Evolutionary conservation across 2,888 invertebrate species (phyloP).

Genomic region (Epistrophella euchroma): DNA sequence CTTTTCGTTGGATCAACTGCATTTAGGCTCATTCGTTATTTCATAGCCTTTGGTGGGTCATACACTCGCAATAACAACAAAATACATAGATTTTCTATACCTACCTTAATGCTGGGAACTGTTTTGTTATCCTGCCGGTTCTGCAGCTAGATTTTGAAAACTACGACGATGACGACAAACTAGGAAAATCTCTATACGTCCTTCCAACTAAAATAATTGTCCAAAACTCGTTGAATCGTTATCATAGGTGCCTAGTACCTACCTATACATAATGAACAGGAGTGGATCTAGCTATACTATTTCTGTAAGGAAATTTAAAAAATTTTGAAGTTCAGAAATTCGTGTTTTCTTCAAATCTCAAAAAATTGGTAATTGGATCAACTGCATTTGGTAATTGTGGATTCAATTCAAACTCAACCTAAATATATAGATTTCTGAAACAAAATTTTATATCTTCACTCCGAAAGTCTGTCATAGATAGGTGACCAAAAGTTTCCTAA

Average conservation of each 20-base stretch:
- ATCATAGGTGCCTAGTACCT: neutral
- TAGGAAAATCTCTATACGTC: constrained; percentile 46
- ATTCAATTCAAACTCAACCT: too few species aligned
- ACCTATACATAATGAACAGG: neutral
- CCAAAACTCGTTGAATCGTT: constrained; percentile 44
- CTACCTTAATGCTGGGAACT: neutral
- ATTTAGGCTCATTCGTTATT: constrained; percentile 66
- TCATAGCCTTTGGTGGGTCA: constrained; percentile 68
- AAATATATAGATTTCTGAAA: too few species aligned
- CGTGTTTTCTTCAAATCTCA: neutral
- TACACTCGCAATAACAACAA: constrained; percentile 47
- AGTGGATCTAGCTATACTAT: neutral
- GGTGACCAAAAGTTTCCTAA: too few species aligned
- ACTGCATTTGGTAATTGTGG: too few species aligned
- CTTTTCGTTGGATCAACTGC: constrained; percentile 39
- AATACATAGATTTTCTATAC: constrained; percentile 20
- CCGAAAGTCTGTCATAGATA: too few species aligned
- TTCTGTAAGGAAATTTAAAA: neutral
- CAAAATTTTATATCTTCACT: too few species aligned
- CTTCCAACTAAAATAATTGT: constrained; percentile 65
- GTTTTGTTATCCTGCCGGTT: constrained; percentile 14
- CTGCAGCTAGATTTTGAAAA: constrained; percentile 25
- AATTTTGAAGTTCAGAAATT: neutral
- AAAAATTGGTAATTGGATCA: too few species aligned
- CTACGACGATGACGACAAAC: constrained; percentile 19